phyloP scores from a whole-genome alignment of 1,140 invertebrate genomes.

The Musca domestica region DNA sequence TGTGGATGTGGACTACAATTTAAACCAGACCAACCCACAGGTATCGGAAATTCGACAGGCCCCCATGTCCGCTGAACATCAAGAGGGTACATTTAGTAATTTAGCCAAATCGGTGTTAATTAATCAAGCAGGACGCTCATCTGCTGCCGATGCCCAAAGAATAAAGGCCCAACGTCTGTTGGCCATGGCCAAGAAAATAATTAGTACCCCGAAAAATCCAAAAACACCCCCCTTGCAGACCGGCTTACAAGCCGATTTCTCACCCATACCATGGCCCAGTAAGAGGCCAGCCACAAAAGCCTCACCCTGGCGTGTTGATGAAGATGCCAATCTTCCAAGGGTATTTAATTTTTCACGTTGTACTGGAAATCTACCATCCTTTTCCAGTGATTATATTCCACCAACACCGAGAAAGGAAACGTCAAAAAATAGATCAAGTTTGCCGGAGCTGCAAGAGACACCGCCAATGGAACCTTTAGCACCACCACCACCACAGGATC shows the following conservation, averaged over 20 bases:
- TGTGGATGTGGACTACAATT: neutral
- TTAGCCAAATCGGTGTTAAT: constrained; percentile 40
- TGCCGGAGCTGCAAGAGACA: neutral
- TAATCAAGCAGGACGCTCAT: constrained; percentile 30
- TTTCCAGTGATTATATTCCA: constrained; percentile 42
- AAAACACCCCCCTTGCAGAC: neutral
- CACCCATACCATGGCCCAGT: constrained; percentile 30
- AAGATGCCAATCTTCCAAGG: constrained; percentile 37
- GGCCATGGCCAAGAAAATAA: constrained; percentile 34
- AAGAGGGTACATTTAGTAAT: constrained; percentile 34
- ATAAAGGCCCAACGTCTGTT: constrained; percentile 27
- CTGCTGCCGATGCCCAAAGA: neutral
- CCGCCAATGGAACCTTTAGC: neutral
- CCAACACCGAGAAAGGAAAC: constrained; percentile 24
- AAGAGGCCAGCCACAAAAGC: neutral
- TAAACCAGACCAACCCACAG: too few relatives aligned
- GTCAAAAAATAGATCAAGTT: neutral
- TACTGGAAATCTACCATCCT: constrained; percentile 42
- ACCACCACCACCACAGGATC: neutral
- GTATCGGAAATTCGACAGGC: too few relatives aligned
- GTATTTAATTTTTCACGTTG: constrained; percentile 41
- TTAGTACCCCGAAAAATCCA: constrained; percentile 41
- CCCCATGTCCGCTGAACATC: neutral
- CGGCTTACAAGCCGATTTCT: constrained; percentile 24
- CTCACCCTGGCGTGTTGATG: constrained; percentile 44